phyloP scores from a whole-genome alignment of 1,140 invertebrate genomes.

The Bombus breviceps region DNA sequence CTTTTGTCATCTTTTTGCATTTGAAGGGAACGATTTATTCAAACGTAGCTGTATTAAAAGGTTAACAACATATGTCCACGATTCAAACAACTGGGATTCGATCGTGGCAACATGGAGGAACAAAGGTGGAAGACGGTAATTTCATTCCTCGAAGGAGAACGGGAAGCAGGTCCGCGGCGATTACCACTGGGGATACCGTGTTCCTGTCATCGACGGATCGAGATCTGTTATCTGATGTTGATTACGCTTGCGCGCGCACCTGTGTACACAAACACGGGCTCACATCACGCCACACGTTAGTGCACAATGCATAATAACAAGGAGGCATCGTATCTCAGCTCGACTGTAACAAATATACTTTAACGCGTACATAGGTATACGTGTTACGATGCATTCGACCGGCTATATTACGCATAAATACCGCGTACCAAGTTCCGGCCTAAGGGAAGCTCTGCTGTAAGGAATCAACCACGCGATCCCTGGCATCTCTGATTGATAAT shows the following conservation, averaged over 20 bases:
- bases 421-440: conserved; percentile 58
- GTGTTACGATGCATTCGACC: conserved; percentile 33
- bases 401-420: conserved; percentile 42
- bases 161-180: conserved; percentile 63
- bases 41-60: too few species aligned
- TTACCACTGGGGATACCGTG: conserved; percentile 64
- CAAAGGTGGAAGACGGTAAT: conserved; percentile 58
- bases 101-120: not conserved
- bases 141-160: conserved; percentile 60
- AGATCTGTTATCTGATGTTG: conserved; percentile 71
- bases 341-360: conserved; percentile 60
- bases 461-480: conserved; percentile 65
- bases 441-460: conserved; percentile 9
- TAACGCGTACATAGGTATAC: conserved; percentile 38
- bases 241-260: conserved; percentile 59
- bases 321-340: conserved; percentile 46
- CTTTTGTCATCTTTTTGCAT: too few species aligned
- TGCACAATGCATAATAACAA: conserved; percentile 62
- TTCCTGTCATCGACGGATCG: conserved; percentile 72
- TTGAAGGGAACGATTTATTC: too few species aligned
- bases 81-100: not conserved
- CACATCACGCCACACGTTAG: not conserved
- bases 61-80: not conserved
- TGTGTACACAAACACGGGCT: conserved; percentile 26
- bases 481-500: conserved; percentile 72